Conservation (phyloP, 2,888 invertebrate species). For the Cynaeus angustus region DNA sequence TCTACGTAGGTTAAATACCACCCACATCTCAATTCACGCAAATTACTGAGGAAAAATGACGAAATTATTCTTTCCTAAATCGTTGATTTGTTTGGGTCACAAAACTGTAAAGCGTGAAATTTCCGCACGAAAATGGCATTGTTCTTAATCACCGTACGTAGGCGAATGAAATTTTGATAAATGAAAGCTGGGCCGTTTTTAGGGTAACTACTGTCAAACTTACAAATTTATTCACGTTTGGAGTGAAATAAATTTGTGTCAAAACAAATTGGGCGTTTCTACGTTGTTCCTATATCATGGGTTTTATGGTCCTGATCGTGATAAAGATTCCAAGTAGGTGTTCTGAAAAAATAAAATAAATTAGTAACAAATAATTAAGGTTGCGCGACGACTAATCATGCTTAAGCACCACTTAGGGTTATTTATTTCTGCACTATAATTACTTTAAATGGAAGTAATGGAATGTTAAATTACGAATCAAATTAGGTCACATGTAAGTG, state of each 20-base stretch:
- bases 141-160: conserved; percentile 3
- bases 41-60: conserved; percentile 27
- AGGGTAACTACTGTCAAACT: conserved; percentile 8
- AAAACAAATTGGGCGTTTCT: conserved; percentile 29
- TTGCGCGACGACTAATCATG: conserved; percentile 2
- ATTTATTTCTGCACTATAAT: neutral
- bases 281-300: conserved; percentile 17
- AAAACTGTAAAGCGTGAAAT: conserved; percentile 17
- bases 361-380: conserved; percentile 1
- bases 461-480: neutral
- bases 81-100: neutral
- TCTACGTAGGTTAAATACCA: conserved; percentile 31
- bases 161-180: conserved; percentile 24
- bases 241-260: conserved; percentile 17
- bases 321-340: conserved; percentile 11
- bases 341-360: neutral
- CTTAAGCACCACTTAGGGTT: neutral
- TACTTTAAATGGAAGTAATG: neutral
- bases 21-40: conserved; percentile 21
- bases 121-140: conserved; percentile 1
- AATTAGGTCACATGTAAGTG: neutral
- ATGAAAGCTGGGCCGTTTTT: conserved; percentile 7
- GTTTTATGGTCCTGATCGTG: conserved; percentile 27
- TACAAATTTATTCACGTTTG: conserved; percentile 11
- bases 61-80: conserved; percentile 12